These are phyloP conservation scores for Turritopsis dohrnii DNA, from an alignment of 30 jellyfish, hydroid and myxozoan genomes.

Conservation along the genomic window DNA sequence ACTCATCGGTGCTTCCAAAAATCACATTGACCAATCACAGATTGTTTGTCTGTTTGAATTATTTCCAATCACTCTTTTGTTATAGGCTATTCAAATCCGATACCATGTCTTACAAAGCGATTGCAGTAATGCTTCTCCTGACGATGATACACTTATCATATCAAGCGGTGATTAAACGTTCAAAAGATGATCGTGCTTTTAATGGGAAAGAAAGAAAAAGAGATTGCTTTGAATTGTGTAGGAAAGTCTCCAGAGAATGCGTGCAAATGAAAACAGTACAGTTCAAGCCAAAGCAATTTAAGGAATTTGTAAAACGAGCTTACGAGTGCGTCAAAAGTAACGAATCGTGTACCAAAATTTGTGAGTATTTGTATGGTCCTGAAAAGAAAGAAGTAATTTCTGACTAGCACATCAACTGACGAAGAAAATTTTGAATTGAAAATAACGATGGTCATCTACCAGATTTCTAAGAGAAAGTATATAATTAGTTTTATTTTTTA, in stretches of 20 bases:
- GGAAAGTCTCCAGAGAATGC: neutral
- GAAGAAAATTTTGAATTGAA: neutral
- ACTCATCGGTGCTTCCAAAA: neutral
- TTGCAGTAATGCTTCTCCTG: neutral
- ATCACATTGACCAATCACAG: neutral
- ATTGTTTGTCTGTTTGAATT: neutral
- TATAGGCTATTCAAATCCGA: neutral
- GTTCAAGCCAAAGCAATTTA: neutral
- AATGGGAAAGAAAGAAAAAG: neutral
- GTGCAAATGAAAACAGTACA: neutral
- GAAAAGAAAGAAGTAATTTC: neutral
- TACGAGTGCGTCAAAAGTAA: neutral
- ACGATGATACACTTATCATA: neutral
- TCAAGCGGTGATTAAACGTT: neutral
- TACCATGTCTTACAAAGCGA: neutral
- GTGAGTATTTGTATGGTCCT: neutral
- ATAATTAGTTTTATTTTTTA: too few relatives aligned
- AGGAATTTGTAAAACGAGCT: neutral
- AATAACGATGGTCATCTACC: neutral
- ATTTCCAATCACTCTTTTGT: neutral
- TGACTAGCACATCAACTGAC: neutral
- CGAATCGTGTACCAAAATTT: neutral
- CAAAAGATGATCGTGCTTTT: neutral
- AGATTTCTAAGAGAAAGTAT: neutral
- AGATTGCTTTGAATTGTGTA: neutral